Conservation (phyloP, 2,888 invertebrate species). For the Sinhomidia bicolor region DNA sequence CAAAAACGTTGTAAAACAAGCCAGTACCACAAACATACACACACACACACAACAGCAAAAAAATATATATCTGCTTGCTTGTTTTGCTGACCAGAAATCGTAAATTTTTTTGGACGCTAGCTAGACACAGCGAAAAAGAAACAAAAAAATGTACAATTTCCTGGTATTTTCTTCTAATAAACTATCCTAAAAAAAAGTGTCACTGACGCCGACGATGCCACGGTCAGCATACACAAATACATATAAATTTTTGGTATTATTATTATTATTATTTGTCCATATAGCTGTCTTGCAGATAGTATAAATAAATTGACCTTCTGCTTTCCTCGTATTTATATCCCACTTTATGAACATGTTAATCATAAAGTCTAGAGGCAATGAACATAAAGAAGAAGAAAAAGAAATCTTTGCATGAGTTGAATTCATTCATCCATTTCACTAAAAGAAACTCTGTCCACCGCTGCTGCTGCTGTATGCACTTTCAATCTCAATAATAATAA, state of each 20-base stretch:
- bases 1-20: not conserved
- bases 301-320: not conserved
- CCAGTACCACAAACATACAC: not conserved
- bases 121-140: no score
- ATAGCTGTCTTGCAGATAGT: not conserved
- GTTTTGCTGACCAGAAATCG: not conserved
- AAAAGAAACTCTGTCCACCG: not conserved
- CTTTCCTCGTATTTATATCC: not conserved
- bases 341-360: not conserved
- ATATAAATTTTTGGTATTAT: no score
- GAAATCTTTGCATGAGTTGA: slow-evolving; percentile 15
- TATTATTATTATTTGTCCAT: no score
- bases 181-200: not conserved
- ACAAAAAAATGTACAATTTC: not conserved
- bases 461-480: not conserved
- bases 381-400: not conserved
- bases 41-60: no score
- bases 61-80: no score
- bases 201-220: not conserved
- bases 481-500: not conserved
- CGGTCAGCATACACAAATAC: not conserved
- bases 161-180: not conserved
- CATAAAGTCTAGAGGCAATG: not conserved
- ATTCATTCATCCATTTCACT: not conserved
- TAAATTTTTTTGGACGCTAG: no score